Conservation (phyloP, 2,113 vertebrate species). For the Ranitomeya imitator region DNA sequence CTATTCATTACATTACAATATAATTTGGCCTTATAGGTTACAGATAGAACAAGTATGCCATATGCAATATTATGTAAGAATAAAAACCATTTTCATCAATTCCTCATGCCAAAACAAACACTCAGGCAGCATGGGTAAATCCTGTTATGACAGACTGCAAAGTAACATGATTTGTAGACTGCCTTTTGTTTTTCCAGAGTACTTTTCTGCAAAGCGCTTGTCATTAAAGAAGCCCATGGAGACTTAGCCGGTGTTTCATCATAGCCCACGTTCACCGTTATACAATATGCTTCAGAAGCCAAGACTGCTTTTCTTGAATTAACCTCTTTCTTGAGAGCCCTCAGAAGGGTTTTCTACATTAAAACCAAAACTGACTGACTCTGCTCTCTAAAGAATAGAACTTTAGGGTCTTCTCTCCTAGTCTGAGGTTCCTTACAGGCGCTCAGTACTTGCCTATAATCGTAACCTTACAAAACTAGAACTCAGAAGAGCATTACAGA, state of each 20-base stretch:
- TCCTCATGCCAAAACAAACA: slow-evolving; percentile 6
- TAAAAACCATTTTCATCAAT: background rate
- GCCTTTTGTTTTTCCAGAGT: background rate
- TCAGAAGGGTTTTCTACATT: background rate
- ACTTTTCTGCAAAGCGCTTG: slow-evolving; percentile 30
- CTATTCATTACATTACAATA: background rate
- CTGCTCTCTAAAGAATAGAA: background rate
- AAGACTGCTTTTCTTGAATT: background rate
- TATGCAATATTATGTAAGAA: background rate
- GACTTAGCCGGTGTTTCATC: background rate
- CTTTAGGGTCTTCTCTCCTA: background rate
- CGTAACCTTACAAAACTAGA: background rate
- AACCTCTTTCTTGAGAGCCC: background rate
- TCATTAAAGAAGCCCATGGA: slow-evolving; percentile 12
- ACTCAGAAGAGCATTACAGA: background rate
- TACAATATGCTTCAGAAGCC: background rate
- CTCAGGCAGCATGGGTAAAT: background rate
- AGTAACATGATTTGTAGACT: slow-evolving; percentile 25
- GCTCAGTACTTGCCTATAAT: background rate
- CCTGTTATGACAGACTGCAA: slow-evolving; percentile 27
- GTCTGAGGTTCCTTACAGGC: background rate
- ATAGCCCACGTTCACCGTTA: background rate
- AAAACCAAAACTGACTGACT: background rate
- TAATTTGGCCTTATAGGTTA: background rate
- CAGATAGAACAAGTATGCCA: background rate